Conservation (phyloP, 2,888 invertebrate genomes). For the Diaphora mendica region DNA sequence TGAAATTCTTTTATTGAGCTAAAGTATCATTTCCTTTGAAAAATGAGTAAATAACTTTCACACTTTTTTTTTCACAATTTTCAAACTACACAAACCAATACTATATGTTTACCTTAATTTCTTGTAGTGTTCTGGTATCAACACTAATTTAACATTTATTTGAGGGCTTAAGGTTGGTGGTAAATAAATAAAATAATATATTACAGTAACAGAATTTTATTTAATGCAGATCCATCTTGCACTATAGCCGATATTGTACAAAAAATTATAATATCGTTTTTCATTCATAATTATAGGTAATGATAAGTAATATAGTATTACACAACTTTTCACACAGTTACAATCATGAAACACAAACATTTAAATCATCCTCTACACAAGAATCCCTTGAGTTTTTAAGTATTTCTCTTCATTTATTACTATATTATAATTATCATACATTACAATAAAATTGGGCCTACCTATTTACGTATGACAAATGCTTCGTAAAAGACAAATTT, state of each 20-base stretch:
- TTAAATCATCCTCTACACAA: slow-evolving; percentile 79
- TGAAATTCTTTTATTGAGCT: background rate
- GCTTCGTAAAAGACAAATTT: slow-evolving; percentile 78
- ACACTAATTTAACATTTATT: background rate
- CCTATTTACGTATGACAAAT: slow-evolving; percentile 85
- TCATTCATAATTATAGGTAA: slow-evolving; percentile 72
- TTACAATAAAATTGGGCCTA: slow-evolving; percentile 85
- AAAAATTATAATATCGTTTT: slow-evolving; percentile 82
- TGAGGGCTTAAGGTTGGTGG: background rate
- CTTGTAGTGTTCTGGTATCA: background rate
- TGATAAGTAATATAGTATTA: slow-evolving; percentile 80
- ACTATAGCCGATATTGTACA: slow-evolving; percentile 86
- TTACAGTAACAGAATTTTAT: slow-evolving; percentile 87
- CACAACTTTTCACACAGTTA: slow-evolving; percentile 82
- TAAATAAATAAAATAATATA: slow-evolving; percentile 60
- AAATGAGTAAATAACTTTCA: background rate
- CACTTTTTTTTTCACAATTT: background rate
- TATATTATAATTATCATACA: slow-evolving; percentile 82
- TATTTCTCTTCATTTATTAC: slow-evolving; percentile 78
- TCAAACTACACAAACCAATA: background rate
- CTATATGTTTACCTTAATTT: background rate
- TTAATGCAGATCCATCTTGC: slow-evolving; percentile 84
- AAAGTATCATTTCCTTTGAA: background rate
- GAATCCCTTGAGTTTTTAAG: slow-evolving; percentile 79
- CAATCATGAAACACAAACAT: slow-evolving; percentile 85